phyloP scores from a whole-genome alignment of 2,113 vertebrate genomes.

The Elephas maximus region DNA sequence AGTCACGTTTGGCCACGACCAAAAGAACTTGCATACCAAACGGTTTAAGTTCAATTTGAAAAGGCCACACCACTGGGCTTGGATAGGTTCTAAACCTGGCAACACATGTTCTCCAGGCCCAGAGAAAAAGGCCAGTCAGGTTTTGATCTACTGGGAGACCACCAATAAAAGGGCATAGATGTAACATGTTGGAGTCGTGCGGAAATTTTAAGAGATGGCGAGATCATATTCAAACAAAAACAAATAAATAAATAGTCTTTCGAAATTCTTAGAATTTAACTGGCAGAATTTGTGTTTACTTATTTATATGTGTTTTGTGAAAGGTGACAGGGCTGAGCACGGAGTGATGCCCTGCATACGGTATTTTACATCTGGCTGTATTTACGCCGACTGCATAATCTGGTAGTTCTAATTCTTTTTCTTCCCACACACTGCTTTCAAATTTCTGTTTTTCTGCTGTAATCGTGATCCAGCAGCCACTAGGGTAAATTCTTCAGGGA shows the following conservation, averaged over 20 bases:
- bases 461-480: neutral
- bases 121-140: neutral
- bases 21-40: constrained; percentile 70
- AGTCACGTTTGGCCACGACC: constrained; percentile 76
- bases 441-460: neutral
- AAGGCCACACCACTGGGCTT: constrained; percentile 45
- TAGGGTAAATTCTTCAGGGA: constrained; percentile 42
- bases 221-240: constrained; percentile 30
- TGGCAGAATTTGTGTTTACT: neutral
- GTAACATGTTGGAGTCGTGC: neutral
- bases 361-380: neutral
- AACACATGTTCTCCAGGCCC: constrained; percentile 36
- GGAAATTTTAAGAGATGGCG: constrained; percentile 15
- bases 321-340: accelerated
- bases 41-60: constrained; percentile 61
- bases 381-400: neutral
- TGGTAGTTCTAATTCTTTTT: neutral
- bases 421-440: constrained; percentile 47
- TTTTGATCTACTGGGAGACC: constrained; percentile 43
- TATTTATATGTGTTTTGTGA: neutral
- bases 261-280: neutral
- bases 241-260: neutral
- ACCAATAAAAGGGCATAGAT: neutral
- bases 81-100: neutral
- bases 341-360: neutral